Evolutionary conservation across 2,797 vertebrate species (phyloP).

Genomic region (Pachyuromys duprasi): DNA sequence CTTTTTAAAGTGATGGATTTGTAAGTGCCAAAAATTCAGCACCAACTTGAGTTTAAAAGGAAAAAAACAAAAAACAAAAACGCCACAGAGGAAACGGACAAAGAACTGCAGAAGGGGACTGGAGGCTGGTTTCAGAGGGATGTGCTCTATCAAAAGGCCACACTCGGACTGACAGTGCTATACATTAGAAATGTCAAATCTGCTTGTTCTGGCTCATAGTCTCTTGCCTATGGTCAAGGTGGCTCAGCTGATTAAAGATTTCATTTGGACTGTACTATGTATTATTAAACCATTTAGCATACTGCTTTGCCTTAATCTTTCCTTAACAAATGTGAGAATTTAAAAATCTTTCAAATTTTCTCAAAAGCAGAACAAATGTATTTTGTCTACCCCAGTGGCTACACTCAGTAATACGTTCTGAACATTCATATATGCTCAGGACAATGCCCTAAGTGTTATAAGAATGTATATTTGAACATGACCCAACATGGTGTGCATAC

Average conservation of each 20-base stretch:
- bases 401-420: neutral
- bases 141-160: neutral
- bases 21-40: conserved; percentile 76
- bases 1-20: conserved; percentile 74
- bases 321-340: neutral
- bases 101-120: conserved; percentile 12
- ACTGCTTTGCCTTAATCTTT: neutral
- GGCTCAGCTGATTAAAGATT: neutral
- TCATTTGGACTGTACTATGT: conserved; percentile 9
- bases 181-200: neutral
- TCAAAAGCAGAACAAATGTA: neutral
- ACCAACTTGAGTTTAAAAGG: conserved; percentile 58
- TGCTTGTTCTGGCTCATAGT: neutral
- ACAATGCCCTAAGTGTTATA: neutral
- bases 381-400: neutral
- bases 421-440: neutral
- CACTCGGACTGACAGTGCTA: neutral
- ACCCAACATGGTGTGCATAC: neutral
- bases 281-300: conserved; percentile 15
- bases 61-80: conserved; percentile 50
- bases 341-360: neutral
- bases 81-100: conserved; percentile 54
- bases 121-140: neutral
- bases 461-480: neutral
- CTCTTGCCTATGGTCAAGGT: neutral